Conservation (phyloP, 2,797 vertebrate genomes). For the Nannoperca obscura region DNA sequence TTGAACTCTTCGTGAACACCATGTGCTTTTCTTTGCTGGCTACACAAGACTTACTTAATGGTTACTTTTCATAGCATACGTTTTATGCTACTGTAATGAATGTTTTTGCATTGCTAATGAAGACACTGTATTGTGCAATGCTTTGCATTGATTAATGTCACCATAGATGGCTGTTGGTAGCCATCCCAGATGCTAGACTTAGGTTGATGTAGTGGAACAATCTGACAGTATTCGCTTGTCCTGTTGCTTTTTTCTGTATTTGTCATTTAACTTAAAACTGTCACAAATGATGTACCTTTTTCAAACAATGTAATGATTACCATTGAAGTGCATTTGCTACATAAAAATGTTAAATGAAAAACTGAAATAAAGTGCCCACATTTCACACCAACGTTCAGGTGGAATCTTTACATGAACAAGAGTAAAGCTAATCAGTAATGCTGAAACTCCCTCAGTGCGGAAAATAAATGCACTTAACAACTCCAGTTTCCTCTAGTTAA, state of each 20-base stretch:
- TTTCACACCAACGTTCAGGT: conserved; percentile 68
- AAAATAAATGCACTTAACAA: conserved; percentile 29
- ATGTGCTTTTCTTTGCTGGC: conserved; percentile 64
- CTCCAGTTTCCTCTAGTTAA: conserved; percentile 14
- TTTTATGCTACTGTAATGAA: conserved; percentile 74
- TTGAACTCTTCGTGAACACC: conserved; percentile 65
- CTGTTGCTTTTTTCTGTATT: conserved; percentile 73
- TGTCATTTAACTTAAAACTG: conserved; percentile 67
- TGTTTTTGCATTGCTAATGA: conserved; percentile 78
- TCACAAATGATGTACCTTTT: conserved; percentile 72
- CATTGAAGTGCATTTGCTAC: conserved; percentile 82
- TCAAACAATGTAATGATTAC: conserved; percentile 75
- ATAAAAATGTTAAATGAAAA: conserved; percentile 72
- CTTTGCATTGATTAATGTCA: conserved; percentile 67
- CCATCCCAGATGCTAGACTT: conserved; percentile 63
- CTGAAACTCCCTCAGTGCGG: conserved; percentile 23
- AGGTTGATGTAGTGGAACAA: conserved; percentile 74
- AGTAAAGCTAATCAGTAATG: conserved; percentile 22
- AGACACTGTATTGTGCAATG: conserved; percentile 77
- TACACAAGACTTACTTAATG: conserved; percentile 29
- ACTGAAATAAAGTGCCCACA: conserved; percentile 82
- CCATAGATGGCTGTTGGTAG: conserved; percentile 50
- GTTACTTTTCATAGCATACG: conserved; percentile 63
- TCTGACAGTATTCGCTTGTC: conserved; percentile 73
- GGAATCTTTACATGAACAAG: conserved; percentile 19